Percentiles rank a stretch among this genome's conserved stretches.
phyloP scores from a whole-genome alignment of 2,113 vertebrate genomes.

The Mormoops blainvillei region DNA sequence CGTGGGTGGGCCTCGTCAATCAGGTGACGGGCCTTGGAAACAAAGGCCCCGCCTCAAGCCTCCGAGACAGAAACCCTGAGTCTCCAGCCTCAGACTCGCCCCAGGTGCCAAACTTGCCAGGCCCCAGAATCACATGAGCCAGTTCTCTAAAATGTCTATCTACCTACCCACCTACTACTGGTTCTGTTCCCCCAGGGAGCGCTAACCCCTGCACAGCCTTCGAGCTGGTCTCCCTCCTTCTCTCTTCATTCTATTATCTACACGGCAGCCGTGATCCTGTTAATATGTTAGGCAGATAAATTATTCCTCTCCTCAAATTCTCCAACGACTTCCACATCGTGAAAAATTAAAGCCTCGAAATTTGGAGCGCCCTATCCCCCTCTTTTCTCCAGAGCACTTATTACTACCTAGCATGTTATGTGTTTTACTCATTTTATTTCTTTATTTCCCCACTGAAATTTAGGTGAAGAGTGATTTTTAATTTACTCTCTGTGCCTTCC shows the following conservation, averaged over 20 bases:
- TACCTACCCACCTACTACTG: not conserved
- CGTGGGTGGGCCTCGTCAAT: not conserved
- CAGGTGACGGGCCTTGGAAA: not conserved
- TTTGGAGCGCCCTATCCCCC: accelerated
- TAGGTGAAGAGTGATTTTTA: not conserved
- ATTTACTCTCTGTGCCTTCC: not conserved
- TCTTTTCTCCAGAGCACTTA: not conserved
- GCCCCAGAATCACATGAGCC: not conserved
- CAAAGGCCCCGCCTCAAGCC: not conserved
- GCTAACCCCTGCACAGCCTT: not conserved
- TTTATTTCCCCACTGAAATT: not conserved
- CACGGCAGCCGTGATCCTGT: not conserved
- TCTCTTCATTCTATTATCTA: not conserved
- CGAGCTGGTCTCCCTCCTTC: not conserved
- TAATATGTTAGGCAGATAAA: not conserved
- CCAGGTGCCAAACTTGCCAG: not conserved
- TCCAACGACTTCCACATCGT: not conserved
- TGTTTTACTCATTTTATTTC: not conserved
- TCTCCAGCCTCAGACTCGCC: not conserved
- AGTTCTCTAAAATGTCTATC: not conserved
- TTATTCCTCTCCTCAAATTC: not conserved
- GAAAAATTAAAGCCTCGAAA: not conserved
- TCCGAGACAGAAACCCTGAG: not conserved
- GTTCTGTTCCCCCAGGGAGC: not conserved
- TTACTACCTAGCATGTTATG: not conserved